Base-by-base conservation (phyloP, 2,888 invertebrate genomes). In the Leptinotarsa tumamoca region DNA sequence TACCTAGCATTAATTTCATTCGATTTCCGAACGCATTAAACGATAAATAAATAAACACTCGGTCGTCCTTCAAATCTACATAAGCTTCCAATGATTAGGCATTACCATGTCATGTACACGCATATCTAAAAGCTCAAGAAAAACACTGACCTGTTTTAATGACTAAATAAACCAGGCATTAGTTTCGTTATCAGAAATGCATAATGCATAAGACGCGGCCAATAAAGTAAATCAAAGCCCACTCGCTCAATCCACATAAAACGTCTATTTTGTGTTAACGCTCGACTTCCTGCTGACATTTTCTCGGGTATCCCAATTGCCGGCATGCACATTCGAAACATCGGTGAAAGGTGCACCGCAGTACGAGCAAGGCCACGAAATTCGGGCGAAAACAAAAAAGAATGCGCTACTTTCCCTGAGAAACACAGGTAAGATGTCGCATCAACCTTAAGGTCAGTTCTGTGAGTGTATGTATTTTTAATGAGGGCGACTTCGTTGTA, bases 201-300 rank as follows among this genome's bases (percentile, higher is more conserved):
- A 71, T 67, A 71, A 74, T 74, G 71, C 71, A 74, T 71, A 63
- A 74, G 71, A 49, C 67, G 27, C 49, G 54, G 71, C 63, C 63
- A 73, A 68, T 76, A 73, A 73, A 76, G 68, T 76, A 76, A 76
- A 76, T 71, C 67, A 76, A 68, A 66, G 71, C 76, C 76, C 77
- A 77, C 74, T 74, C 69, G 68, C 51, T 77, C 66, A 72, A 74
- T 74, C 74, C 77, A 71, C 52, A 72, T 69, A 71, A 58, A 74
- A 74, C 67, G 74, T 72, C 58, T 73, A 77, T 66, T 56, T 69
- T 77, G 72, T 58, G 71, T 66, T 72, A 74, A 77, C 67, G 74
- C 63, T n/a, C 68, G 68, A 71, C 69, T 74, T 72, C 68, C 66
- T 74, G 69, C 67, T 73, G 49, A 69, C 77, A 61, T 67, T 51